These are phyloP conservation scores for Agapornis roseicollis DNA, from an alignment of 2,113 vertebrate species.

Conservation along the genomic window DNA sequence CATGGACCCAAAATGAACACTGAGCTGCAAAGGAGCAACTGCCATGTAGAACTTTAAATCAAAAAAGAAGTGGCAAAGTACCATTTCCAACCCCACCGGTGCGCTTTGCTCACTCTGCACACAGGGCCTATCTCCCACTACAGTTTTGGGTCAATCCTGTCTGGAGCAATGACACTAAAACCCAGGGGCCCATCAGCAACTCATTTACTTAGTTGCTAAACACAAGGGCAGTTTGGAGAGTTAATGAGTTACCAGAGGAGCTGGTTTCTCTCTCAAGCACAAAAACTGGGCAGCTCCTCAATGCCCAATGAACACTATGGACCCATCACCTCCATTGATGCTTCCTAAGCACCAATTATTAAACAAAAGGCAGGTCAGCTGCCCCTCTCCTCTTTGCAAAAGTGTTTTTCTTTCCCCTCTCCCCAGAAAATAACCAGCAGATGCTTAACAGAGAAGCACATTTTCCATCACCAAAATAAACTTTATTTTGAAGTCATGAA, in stretches of 20 bases:
- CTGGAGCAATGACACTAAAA: not conserved
- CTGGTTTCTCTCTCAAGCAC: not conserved
- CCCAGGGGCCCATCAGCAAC: not conserved
- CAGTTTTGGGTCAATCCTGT: not conserved
- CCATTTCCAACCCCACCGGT: rapidly evolving
- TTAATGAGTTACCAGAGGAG: conserved; percentile 31
- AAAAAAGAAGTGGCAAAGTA: not conserved
- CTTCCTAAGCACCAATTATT: not conserved
- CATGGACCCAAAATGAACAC: not conserved
- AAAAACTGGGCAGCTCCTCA: conserved; percentile 1
- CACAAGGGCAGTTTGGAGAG: not conserved
- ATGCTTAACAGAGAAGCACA: not conserved
- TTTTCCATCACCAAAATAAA: conserved; percentile 34
- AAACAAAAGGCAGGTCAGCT: not conserved
- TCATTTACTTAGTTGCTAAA: not conserved
- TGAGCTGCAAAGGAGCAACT: not conserved
- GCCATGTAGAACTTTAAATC: rapidly evolving
- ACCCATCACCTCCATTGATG: not conserved
- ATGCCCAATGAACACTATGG: not conserved
- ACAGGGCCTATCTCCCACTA: rapidly evolving
- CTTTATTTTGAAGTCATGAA: conserved; percentile 24
- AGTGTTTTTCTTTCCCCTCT: not conserved
- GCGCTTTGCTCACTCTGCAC: rapidly evolving
- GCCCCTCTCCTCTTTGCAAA: not conserved
- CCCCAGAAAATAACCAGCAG: not conserved